Conservation (phyloP, 2,113 vertebrate species). For the Garra rufa region DNA sequence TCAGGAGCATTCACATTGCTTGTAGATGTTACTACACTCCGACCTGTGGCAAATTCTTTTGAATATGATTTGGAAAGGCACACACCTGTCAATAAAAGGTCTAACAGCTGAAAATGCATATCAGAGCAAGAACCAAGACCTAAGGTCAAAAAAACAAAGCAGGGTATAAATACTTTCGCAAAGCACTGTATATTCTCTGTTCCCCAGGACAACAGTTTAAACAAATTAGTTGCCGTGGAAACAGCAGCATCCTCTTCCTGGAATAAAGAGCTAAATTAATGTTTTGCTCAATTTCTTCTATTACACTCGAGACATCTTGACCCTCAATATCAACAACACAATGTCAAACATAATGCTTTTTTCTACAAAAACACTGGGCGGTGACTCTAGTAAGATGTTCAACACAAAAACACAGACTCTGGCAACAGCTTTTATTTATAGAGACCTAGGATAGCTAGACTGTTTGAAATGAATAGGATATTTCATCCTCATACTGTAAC, state of each 20-base stretch:
- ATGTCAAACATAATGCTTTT: neutral
- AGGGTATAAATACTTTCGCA: too few relatives aligned
- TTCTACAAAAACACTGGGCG: neutral
- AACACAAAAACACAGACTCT: neutral
- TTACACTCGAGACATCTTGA: neutral
- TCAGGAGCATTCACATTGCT: too few relatives aligned
- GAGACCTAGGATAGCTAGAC: neutral
- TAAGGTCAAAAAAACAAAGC: too few relatives aligned
- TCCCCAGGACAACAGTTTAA: conserved; percentile 8
- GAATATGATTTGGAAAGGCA: too few relatives aligned
- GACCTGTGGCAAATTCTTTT: too few relatives aligned
- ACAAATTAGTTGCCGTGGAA: conserved; percentile 25
- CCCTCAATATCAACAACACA: neutral
- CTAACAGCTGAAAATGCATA: too few relatives aligned
- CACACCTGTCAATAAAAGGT: too few relatives aligned
- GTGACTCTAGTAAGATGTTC: neutral
- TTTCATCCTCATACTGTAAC: neutral
- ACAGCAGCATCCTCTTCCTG: conserved; percentile 32
- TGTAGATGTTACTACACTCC: too few relatives aligned
- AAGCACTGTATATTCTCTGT: neutral
- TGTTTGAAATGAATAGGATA: neutral
- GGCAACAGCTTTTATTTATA: conserved; percentile 32
- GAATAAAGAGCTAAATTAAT: neutral
- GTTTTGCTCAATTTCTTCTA: neutral
- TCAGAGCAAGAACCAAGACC: too few relatives aligned